phyloP scores from a whole-genome alignment of 2,113 vertebrate genomes.

The Psittacula cyanocephala region DNA sequence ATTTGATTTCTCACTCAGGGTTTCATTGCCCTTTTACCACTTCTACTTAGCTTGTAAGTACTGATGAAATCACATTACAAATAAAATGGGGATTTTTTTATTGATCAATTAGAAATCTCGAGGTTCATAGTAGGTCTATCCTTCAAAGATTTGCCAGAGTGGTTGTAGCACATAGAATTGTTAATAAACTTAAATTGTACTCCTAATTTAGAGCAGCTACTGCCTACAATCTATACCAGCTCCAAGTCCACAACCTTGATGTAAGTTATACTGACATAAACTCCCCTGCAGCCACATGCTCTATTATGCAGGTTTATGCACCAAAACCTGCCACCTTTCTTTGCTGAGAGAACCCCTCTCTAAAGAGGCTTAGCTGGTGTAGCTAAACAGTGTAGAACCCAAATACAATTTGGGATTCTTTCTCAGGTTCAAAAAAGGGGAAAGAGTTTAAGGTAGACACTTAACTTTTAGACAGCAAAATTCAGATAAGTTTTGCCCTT shows the following conservation, averaged over 20 bases:
- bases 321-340: fast-evolving
- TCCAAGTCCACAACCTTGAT: not conserved
- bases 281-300: not conserved
- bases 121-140: not conserved
- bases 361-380: not conserved
- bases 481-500: not conserved
- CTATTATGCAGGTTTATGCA: not conserved
- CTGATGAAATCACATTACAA: not conserved
- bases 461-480: not conserved
- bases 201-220: not conserved
- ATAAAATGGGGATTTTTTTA: not conserved
- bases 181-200: not conserved
- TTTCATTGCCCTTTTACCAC: not conserved
- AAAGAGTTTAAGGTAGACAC: not conserved
- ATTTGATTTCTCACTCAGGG: not conserved
- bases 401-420: not conserved
- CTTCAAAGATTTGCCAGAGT: not conserved
- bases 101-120: not conserved
- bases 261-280: not conserved
- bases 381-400: not conserved
- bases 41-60: not conserved
- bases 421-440: not conserved
- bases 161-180: not conserved
- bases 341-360: not conserved
- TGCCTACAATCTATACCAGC: not conserved